phyloP scores from a whole-genome alignment of 2,797 vertebrate species.

The Sciaenops ocellatus region DNA sequence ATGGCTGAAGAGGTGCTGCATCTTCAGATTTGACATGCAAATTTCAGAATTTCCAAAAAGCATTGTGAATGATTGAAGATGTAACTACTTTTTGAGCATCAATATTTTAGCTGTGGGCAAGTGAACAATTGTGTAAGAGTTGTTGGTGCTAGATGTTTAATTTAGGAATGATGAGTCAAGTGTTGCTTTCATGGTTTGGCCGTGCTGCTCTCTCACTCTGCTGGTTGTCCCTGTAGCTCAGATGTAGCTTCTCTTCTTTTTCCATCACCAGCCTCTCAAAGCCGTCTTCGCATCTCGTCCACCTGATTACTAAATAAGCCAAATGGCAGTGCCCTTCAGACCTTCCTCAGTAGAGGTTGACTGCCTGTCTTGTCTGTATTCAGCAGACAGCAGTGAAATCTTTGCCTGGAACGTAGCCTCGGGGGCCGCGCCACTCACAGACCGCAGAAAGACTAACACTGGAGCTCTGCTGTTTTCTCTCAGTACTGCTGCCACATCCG shows the following conservation, averaged over 20 bases:
- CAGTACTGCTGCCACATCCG: constrained; percentile 16
- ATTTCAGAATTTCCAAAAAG: neutral
- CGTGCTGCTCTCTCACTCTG: neutral
- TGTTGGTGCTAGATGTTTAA: neutral
- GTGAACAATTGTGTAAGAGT: neutral
- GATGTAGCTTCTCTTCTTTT: constrained; percentile 24
- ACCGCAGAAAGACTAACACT: constrained; percentile 45
- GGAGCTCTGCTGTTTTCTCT: constrained; percentile 36
- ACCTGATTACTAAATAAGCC: constrained; percentile 66
- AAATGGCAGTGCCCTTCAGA: constrained; percentile 68
- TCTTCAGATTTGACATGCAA: neutral
- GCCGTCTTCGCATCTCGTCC: constrained; percentile 28
- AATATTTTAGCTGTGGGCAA: neutral
- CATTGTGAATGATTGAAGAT: neutral
- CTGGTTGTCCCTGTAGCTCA: neutral
- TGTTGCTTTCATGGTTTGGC: neutral
- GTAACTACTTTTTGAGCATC: neutral
- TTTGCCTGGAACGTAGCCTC: constrained; percentile 60
- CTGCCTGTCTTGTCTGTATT: constrained; percentile 69
- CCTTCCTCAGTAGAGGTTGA: constrained; percentile 43
- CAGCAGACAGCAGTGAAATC: constrained; percentile 53
- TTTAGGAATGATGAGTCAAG: neutral
- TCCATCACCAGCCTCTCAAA: constrained; percentile 34
- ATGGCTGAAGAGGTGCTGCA: neutral
- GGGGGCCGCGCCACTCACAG: constrained; percentile 40